A percentile compares a stretch with the other conserved stretches of the same genome.
These are phyloP conservation scores for Euphysa ruthae DNA, from an alignment of 30 jellyfish, hydroid and myxozoan genomes.

Conservation along the genomic window DNA sequence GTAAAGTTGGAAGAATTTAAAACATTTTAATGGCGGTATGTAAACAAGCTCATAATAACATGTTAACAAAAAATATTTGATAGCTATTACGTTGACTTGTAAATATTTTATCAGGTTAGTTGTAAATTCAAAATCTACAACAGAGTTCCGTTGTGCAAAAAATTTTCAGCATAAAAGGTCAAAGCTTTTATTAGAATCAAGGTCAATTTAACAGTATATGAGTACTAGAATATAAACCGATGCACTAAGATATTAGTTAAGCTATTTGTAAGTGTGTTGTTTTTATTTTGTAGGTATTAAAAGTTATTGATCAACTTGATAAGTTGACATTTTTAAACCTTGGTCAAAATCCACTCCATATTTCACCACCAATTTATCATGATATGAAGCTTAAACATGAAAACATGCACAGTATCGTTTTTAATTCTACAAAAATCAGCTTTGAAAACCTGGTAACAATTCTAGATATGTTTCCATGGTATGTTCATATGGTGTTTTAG, in stretches of 20 bases:
- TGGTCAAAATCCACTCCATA: neutral
- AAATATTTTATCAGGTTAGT: too few relatives aligned
- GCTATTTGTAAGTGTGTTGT: neutral
- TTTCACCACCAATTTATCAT: neutral
- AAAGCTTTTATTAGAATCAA: too few relatives aligned
- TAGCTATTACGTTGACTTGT: too few relatives aligned
- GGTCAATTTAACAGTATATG: too few relatives aligned
- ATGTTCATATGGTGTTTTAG: neutral
- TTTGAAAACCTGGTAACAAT: neutral
- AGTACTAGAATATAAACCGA: neutral
- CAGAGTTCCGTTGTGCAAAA: too few relatives aligned
- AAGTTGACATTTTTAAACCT: slow-evolving; percentile 46
- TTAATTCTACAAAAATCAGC: neutral
- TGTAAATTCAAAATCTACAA: too few relatives aligned
- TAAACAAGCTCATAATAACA: too few relatives aligned
- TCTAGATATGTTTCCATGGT: neutral
- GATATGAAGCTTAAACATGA: neutral
- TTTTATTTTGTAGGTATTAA: neutral
- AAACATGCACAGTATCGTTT: neutral
- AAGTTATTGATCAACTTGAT: neutral
- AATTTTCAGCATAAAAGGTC: too few relatives aligned
- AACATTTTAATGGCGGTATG: too few relatives aligned
- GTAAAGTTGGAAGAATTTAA: too few relatives aligned
- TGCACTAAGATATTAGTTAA: neutral
- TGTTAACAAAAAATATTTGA: too few relatives aligned